These are phyloP conservation scores for Yponomeuta malinellus DNA, from an alignment of 2,888 invertebrate species.

Conservation along the genomic window DNA sequence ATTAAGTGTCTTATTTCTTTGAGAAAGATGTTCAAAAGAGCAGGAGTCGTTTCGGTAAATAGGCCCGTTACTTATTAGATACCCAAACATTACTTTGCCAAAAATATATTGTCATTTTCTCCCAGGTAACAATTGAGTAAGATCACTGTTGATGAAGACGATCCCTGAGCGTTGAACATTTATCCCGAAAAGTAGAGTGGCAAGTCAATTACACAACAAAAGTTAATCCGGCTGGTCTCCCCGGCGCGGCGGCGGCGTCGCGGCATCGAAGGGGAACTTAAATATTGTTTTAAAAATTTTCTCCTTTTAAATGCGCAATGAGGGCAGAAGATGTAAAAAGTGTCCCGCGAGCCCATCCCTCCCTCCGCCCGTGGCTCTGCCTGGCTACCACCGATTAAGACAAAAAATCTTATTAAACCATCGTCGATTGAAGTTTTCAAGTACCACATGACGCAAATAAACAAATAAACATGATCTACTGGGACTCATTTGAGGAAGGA, in stretches of 20 bases:
- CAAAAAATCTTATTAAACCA: no score
- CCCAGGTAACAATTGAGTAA: not conserved
- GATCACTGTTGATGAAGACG: not conserved
- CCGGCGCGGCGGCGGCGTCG: not conserved
- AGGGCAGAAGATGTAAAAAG: conserved; percentile 35
- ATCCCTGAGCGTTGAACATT: not conserved
- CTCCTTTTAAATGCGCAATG: conserved; percentile 40
- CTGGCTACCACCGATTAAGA: no score
- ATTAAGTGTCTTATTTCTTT: not conserved
- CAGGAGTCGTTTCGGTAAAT: no score
- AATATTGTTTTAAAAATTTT: conserved; percentile 29
- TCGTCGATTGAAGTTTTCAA: no score
- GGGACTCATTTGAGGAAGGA: no score
- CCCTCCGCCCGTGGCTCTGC: not conserved
- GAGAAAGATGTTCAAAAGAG: no score
- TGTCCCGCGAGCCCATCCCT: not conserved
- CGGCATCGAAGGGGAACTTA: conserved; percentile 15
- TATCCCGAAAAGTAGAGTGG: not conserved
- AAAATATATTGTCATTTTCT: no score
- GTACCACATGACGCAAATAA: no score
- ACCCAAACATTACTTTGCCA: no score
- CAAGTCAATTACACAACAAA: conserved; percentile 1
- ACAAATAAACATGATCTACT: no score
- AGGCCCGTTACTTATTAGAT: no score
- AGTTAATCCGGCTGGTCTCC: not conserved